Evolutionary conservation across 2,113 vertebrate genomes (phyloP), one percentile per base, ranked within the genome.

Genomic region (Nematolebias whitei): DNA sequence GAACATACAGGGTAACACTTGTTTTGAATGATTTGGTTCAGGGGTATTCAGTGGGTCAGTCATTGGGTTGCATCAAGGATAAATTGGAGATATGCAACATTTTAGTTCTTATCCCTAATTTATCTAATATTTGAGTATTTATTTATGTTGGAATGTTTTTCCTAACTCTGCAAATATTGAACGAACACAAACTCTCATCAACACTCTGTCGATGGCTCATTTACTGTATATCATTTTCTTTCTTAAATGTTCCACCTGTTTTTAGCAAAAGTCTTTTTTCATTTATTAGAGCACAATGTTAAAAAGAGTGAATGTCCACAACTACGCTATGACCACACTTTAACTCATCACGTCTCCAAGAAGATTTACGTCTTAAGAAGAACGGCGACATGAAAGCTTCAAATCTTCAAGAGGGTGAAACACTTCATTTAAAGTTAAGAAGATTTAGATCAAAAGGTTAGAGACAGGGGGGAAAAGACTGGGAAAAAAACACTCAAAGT

Each of bases 401-500:
- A 80, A 86, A 85, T 90, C 86, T 84, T 91, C 88, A 89, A 92
- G 82, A 88, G 83, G 79, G 88, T 87, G 82, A 89, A 91, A 87
- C 79, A 88, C 87, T 92, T 92, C 82, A 91, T 93, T 91, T 90
- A 92, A 91, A 89, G 84, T 90, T 92, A 92, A 93, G 92, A 92
- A 90, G 90, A 92, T 93, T 93, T 92, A 90, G 89, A 92, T 92
- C 90, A 92, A 93, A 93, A 92, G 90, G 90, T 92, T 89, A 83
- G 84, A 71, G 75, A 65, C 53, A 35, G 44, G 63, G 19, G 22
- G 18, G n/a, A 18, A 51, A 78, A 78, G n/a, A n/a, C n/a, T n/a
- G n/a, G n/a, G n/a, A 87, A 84, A 86, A 88, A 86, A 68, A 82
- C 74, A 88, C 84, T 90, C 83, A 90, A 87, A 87, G 79, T 78